Conservation (phyloP, 92 coral and sea anemone genomes). For the Isaurus tuberculatus region DNA sequence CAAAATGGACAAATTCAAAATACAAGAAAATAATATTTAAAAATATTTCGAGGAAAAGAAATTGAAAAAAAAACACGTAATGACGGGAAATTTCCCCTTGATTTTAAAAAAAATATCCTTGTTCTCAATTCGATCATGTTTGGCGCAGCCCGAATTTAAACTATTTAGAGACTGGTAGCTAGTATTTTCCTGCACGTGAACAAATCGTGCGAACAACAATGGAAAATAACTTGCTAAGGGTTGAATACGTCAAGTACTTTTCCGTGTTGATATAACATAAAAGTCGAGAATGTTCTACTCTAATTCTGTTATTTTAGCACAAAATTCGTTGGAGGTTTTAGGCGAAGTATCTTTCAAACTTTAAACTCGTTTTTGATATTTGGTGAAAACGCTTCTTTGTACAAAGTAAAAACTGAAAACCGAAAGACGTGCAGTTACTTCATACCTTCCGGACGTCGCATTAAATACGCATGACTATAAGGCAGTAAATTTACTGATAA, state of each 20-base stretch:
- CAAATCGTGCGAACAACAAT: neutral
- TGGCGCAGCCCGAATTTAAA: neutral
- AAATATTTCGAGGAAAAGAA: too few species aligned
- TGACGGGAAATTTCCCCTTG: too few species aligned
- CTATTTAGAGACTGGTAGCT: neutral
- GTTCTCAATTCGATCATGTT: too few species aligned
- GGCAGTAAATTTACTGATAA: neutral
- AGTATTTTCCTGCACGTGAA: conserved; percentile 2
- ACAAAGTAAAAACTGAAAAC: neutral
- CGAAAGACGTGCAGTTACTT: neutral
- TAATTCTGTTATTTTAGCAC: neutral
- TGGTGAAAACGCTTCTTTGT: neutral
- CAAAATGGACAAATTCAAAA: too few species aligned
- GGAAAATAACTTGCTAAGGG: neutral
- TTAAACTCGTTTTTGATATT: neutral
- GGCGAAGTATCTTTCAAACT: neutral
- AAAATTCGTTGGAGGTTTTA: neutral
- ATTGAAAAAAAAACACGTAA: too few species aligned
- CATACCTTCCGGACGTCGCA: neutral
- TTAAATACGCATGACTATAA: neutral
- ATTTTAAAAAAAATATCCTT: too few species aligned
- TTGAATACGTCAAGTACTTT: neutral
- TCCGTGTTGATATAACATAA: neutral
- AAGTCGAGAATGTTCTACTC: neutral
- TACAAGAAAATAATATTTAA: too few species aligned